phyloP scores from a whole-genome alignment of 2,888 invertebrate genomes.

The Malachius bipustulatus region DNA sequence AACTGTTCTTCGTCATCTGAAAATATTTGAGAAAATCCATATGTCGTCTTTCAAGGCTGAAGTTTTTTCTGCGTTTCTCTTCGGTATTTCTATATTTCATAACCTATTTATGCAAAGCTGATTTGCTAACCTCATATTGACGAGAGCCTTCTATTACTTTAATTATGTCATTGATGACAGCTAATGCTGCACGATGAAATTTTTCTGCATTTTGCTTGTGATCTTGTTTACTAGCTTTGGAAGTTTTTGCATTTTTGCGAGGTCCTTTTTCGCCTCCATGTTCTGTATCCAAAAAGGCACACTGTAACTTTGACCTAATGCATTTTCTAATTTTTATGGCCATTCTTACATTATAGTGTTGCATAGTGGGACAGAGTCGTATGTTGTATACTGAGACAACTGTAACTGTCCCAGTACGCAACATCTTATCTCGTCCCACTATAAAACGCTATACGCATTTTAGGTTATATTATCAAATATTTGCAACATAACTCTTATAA shows the following conservation, averaged over 20 bases:
- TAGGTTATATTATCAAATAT: slow-evolving; percentile 1
- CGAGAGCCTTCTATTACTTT: background rate
- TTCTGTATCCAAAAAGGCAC: background rate
- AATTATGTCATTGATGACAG: background rate
- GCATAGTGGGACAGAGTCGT: slow-evolving; percentile 3
- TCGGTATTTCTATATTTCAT: slow-evolving; percentile 3
- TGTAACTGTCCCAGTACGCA: no score
- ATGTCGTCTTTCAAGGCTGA: slow-evolving; percentile 2
- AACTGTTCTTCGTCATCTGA: slow-evolving; percentile 3
- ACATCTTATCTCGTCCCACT: slow-evolving; percentile 1
- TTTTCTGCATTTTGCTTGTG: slow-evolving; percentile 1
- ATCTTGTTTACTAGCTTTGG: slow-evolving; percentile 1
- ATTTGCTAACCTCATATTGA: slow-evolving; percentile 2
- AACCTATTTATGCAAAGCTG: slow-evolving; percentile 3
- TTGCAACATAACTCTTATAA: slow-evolving; percentile 1
- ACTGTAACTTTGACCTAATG: slow-evolving; percentile 1
- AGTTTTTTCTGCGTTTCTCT: background rate
- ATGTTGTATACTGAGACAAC: slow-evolving; percentile 3
- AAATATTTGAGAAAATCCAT: slow-evolving; percentile 1
- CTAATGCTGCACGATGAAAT: no score
- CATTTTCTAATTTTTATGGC: background rate
- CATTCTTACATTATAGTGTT: background rate
- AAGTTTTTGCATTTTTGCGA: background rate
- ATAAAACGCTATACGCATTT: background rate
- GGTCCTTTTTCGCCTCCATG: background rate